A percentile compares a stretch with the other conserved stretches of the same genome.
Evolutionary conservation across 2,797 vertebrate genomes (phyloP).

Genomic region (Lates japonicus): DNA sequence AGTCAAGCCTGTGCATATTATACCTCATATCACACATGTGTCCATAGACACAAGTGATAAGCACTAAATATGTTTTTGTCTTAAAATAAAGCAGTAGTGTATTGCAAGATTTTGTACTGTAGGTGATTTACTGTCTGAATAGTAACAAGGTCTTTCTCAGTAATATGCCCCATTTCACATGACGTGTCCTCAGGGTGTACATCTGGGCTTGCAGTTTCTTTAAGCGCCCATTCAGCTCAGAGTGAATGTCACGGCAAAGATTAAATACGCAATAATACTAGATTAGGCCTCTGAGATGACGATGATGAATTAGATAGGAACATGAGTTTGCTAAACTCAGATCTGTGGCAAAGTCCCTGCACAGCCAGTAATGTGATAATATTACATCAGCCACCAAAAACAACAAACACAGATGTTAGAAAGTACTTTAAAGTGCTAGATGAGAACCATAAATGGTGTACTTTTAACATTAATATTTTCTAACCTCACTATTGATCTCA

Average conservation of each 20-base stretch:
- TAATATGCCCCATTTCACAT: slow-evolving; percentile 53
- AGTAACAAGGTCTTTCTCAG: not conserved
- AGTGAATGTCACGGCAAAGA: slow-evolving; percentile 38
- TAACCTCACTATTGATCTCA: slow-evolving; percentile 10
- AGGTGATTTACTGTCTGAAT: slow-evolving; percentile 33
- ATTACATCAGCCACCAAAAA: not conserved
- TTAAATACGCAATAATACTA: slow-evolving; percentile 47
- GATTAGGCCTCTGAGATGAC: slow-evolving; percentile 34
- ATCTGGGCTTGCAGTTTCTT: slow-evolving; percentile 33
- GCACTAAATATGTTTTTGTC: not conserved
- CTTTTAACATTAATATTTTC: slow-evolving; percentile 22
- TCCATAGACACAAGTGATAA: slow-evolving; percentile 4
- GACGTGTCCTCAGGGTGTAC: slow-evolving; percentile 45
- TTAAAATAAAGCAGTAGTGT: slow-evolving; percentile 2
- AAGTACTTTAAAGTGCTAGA: not conserved
- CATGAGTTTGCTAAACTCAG: slow-evolving; percentile 30
- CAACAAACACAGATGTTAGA: not conserved
- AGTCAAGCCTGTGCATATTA: slow-evolving; percentile 6
- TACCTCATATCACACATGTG: not conserved
- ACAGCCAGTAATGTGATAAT: not conserved
- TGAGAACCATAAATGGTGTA: not conserved
- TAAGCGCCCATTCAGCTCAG: slow-evolving; percentile 23
- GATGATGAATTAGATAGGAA: slow-evolving; percentile 8
- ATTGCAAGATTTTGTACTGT: not conserved
- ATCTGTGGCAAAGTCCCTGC: slow-evolving; percentile 17